Evolutionary conservation across 2,797 vertebrate genomes (phyloP).

Genomic region (Pygocentrus nattereri): DNA sequence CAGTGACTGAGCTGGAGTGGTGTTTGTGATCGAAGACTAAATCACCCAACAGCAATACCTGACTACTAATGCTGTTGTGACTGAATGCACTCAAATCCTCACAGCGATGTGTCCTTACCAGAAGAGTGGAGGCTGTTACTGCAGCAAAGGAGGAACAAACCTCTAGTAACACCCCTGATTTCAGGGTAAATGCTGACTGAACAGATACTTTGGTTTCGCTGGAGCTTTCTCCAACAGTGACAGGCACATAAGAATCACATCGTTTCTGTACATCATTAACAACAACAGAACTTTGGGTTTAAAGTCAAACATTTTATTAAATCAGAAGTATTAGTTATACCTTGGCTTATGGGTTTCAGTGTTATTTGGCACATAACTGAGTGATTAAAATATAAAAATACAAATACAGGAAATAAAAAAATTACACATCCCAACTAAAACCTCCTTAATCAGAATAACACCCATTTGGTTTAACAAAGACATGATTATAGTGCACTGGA

Average conservation of each 20-base stretch:
- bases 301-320: slow-evolving; percentile 21
- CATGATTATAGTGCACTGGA: background rate
- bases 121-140: background rate
- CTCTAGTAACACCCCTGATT: too few species aligned
- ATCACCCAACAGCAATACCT: too few species aligned
- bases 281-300: background rate
- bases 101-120: background rate
- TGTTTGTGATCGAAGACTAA: background rate
- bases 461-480: slow-evolving; percentile 1
- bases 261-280: too few species aligned
- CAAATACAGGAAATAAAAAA: background rate
- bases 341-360: slow-evolving; percentile 44
- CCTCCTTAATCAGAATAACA: background rate
- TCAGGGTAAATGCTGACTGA: too few species aligned
- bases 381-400: background rate
- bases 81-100: background rate
- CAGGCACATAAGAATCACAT: too few species aligned
- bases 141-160: background rate
- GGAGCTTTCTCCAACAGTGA: too few species aligned
- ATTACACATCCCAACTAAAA: slow-evolving; percentile 7
- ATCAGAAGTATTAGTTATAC: slow-evolving; percentile 6
- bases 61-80: background rate
- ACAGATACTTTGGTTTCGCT: too few species aligned
- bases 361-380: slow-evolving; percentile 49
- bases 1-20: too few species aligned